phyloP scores from a whole-genome alignment of 2,888 invertebrate genomes.

The Drosophila borealis region DNA sequence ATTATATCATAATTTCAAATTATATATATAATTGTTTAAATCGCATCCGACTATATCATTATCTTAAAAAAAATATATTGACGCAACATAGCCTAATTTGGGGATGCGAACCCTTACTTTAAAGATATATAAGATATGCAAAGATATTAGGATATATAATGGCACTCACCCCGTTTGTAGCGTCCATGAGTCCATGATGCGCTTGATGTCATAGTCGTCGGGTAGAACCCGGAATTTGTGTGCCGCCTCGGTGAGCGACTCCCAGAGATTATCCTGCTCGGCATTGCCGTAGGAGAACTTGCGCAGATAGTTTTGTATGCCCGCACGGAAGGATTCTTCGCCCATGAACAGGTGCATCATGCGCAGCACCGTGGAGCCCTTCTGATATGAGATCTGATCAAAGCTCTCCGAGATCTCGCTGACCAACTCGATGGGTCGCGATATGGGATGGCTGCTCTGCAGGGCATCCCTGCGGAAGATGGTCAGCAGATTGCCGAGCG shows the following conservation, averaged over 20 bases:
- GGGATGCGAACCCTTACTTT: too few species aligned
- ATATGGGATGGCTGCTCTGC: constrained; percentile 92
- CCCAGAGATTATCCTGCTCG: constrained; percentile 94
- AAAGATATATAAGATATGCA: too few species aligned
- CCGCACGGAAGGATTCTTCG: constrained; percentile 88
- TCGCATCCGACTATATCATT: too few species aligned
- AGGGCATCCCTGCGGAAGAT: constrained; percentile 90
- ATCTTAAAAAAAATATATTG: too few species aligned
- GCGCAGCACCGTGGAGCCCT: constrained; percentile 93
- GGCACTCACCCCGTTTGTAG: constrained; percentile 88
- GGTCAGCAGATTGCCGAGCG: constrained; percentile 86
- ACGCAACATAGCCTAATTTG: too few species aligned
- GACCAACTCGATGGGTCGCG: constrained; percentile 90
- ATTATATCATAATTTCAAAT: too few species aligned
- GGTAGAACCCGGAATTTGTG: constrained; percentile 86
- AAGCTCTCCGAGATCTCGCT: constrained; percentile 93
- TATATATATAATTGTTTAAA: too few species aligned
- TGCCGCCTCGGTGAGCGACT: constrained; percentile 88
- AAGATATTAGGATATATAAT: too few species aligned
- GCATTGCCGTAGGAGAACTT: constrained; percentile 90
- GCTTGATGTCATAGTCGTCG: constrained; percentile 87
- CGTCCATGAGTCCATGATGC: constrained; percentile 95
- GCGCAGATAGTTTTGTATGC: constrained; percentile 89
- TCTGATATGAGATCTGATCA: constrained; percentile 93
- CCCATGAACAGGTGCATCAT: constrained; percentile 97